phyloP scores from a whole-genome alignment of 2,113 vertebrate species.

The Pollachius pollachius region DNA sequence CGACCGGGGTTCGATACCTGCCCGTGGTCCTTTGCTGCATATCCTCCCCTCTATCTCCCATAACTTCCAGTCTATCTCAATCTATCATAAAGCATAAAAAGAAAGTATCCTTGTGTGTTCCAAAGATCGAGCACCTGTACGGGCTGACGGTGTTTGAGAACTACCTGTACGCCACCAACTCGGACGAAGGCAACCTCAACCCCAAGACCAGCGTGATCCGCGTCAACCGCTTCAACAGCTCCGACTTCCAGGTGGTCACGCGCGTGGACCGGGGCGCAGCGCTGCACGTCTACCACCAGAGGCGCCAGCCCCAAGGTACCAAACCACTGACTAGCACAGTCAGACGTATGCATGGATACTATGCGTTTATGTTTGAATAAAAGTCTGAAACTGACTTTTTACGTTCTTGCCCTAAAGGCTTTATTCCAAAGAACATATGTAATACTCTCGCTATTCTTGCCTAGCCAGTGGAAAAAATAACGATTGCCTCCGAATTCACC shows the following conservation, averaged over 20 bases:
- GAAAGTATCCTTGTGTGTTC: not conserved
- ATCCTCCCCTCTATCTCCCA: too few species aligned
- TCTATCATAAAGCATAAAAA: too few species aligned
- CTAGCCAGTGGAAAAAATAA: too few species aligned
- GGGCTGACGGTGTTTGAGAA: constrained; percentile 96
- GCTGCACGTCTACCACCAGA: constrained; percentile 93
- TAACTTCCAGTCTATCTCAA: too few species aligned
- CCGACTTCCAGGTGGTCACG: constrained; percentile 91
- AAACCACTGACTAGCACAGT: not conserved
- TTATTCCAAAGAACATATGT: too few species aligned
- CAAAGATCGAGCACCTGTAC: constrained; percentile 91
- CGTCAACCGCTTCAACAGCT: constrained; percentile 95
- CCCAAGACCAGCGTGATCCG: constrained; percentile 96
- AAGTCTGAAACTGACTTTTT: too few species aligned
- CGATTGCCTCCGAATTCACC: too few species aligned
- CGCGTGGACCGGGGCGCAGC: constrained; percentile 91
- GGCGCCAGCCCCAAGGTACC: constrained; percentile 89
- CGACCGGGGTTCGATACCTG: too few species aligned
- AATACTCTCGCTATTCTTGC: too few species aligned
- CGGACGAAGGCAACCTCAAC: constrained; percentile 90
- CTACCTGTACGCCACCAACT: constrained; percentile 95
- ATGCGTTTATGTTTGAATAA: too few species aligned
- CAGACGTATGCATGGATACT: not conserved
- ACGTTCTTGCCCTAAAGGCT: too few species aligned
- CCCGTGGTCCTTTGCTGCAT: too few species aligned